A percentile compares a stretch with the other conserved stretches of the same genome.
Evolutionary conservation across 2,797 vertebrate genomes (phyloP).

Genomic region (Xenopus petersii): DNA sequence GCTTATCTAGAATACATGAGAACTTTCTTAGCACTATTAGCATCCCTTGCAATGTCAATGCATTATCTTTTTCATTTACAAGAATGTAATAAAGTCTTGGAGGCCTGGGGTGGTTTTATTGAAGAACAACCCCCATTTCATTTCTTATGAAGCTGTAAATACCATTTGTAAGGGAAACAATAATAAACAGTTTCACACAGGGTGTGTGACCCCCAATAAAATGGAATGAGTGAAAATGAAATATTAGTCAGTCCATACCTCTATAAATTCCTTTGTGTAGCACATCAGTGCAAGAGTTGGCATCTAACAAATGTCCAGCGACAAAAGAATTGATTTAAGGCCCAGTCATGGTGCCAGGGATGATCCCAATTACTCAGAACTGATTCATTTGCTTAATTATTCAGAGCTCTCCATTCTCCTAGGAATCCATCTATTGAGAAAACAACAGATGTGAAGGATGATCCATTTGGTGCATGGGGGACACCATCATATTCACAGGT

Average conservation of each 20-base stretch:
- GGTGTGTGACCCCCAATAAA: not conserved
- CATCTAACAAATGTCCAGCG: not conserved
- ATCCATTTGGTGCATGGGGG: constrained; percentile 55
- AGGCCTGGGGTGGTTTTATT: not conserved
- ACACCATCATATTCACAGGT: constrained; percentile 54
- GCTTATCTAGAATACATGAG: too few relatives aligned
- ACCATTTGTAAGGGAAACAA: not conserved
- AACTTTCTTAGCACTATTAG: too few relatives aligned
- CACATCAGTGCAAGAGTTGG: constrained; percentile 6
- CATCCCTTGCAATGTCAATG: too few relatives aligned
- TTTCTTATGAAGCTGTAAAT: not conserved
- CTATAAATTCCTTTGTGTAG: constrained; percentile 8
- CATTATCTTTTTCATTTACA: too few relatives aligned
- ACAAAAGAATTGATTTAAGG: constrained; percentile 24
- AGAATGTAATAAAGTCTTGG: too few relatives aligned
- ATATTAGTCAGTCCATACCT: not conserved
- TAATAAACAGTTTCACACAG: not conserved
- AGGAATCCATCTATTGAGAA: constrained; percentile 51
- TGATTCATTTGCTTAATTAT: constrained; percentile 41
- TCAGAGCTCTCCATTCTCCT: constrained; percentile 31
- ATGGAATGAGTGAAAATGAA: not conserved
- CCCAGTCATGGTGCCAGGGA: constrained; percentile 10
- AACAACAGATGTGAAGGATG: constrained; percentile 56
- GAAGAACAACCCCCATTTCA: not conserved
- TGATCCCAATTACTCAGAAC: constrained; percentile 31